Percentiles rank a stretch among this genome's conserved stretches.
Evolutionary conservation across 2,888 invertebrate genomes (phyloP).

Genomic region (Heliconius sara): DNA sequence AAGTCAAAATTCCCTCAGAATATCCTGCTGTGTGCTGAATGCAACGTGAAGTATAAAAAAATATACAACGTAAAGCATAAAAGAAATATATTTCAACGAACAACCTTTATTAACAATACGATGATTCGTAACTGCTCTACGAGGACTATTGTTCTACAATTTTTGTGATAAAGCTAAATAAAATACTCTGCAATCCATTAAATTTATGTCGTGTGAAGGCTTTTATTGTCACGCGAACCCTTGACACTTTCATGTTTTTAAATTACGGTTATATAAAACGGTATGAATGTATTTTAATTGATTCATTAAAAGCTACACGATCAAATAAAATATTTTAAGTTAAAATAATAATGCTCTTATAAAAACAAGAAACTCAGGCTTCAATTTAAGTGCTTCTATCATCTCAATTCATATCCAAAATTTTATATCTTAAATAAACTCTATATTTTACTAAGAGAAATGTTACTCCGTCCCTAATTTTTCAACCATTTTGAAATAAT

Average conservation of each 20-base stretch:
- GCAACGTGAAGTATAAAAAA: too few species aligned
- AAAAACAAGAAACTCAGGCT: not conserved
- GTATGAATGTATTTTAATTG: not conserved
- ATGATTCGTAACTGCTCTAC: not conserved
- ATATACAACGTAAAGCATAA: too few species aligned
- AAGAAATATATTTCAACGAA: not conserved
- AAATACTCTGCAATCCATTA: slow-evolving; percentile 18
- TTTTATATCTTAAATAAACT: too few species aligned
- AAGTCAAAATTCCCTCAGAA: too few species aligned
- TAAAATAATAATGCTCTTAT: not conserved
- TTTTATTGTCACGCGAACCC: slow-evolving; percentile 20
- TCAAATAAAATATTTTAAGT: not conserved
- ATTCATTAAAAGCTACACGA: not conserved
- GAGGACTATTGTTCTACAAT: not conserved
- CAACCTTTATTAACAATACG: not conserved
- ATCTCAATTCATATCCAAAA: too few species aligned
- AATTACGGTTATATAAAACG: not conserved
- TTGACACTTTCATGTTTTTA: slow-evolving; percentile 10
- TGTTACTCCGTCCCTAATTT: too few species aligned
- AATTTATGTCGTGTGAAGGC: slow-evolving; percentile 20
- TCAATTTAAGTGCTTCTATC: too few species aligned
- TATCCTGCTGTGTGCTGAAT: too few species aligned
- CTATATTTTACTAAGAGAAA: too few species aligned
- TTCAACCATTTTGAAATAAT: too few species aligned
- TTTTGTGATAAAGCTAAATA: not conserved